Percentiles rank a stretch among this genome's conserved stretches.
These are phyloP conservation scores for Syngnathoides biaculeatus DNA, from an alignment of 2,113 vertebrate genomes.

Conservation along the genomic window DNA sequence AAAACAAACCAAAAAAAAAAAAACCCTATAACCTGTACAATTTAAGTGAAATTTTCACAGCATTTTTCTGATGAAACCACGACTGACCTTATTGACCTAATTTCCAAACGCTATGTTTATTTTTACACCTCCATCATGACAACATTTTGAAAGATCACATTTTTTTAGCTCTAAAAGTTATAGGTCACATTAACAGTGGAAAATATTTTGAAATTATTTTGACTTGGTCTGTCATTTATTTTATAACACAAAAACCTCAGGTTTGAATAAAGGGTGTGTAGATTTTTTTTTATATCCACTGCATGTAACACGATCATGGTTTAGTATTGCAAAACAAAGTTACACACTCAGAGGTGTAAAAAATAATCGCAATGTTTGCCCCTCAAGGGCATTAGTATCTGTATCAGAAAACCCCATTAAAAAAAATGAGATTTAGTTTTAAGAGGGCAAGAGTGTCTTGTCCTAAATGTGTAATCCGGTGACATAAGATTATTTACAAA, in stretches of 20 bases:
- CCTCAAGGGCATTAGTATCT: neutral
- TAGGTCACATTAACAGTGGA: too few species aligned
- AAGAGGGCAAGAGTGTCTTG: neutral
- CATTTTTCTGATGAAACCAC: too few species aligned
- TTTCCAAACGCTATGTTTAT: too few species aligned
- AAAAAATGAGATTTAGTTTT: neutral
- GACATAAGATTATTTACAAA: neutral
- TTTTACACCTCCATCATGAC: too few species aligned
- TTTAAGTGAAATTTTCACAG: too few species aligned
- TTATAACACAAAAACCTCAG: neutral
- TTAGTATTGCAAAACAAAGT: neutral
- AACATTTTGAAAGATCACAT: too few species aligned
- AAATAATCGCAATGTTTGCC: constrained; percentile 23
- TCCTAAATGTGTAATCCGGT: neutral
- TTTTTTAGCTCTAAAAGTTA: too few species aligned
- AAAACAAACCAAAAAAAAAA: too few species aligned
- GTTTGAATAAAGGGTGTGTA: neutral
- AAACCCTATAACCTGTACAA: too few species aligned
- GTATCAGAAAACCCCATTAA: neutral
- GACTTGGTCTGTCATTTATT: neutral
- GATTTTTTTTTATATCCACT: neutral
- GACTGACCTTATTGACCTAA: too few species aligned
- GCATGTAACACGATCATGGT: neutral
- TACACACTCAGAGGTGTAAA: constrained; percentile 17
- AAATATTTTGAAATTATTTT: neutral